Conservation (phyloP, 2,888 invertebrate genomes). For the Lycophotia porphyrea region DNA sequence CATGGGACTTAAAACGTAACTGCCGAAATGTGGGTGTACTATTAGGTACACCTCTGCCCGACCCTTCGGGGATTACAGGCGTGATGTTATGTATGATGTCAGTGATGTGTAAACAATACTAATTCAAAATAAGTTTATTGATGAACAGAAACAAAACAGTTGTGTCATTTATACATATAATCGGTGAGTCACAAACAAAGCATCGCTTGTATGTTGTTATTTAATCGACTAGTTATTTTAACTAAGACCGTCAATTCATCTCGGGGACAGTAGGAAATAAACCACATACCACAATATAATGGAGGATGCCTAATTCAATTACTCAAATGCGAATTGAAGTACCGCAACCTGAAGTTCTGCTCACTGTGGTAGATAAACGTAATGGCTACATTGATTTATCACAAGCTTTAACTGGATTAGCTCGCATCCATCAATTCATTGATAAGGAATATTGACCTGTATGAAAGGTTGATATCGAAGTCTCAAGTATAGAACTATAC, state of each 20-base stretch:
- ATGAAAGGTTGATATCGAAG: constrained; percentile 37
- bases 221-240: constrained; percentile 1
- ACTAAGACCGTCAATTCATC: constrained; percentile 9
- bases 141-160: too few species aligned
- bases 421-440: constrained; percentile 31
- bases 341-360: constrained; percentile 30
- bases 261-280: constrained; percentile 41
- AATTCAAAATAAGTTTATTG: too few species aligned
- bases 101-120: too few species aligned
- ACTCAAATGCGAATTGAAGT: constrained; percentile 60
- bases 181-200: too few species aligned
- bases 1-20: too few species aligned
- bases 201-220: too few species aligned
- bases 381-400: constrained; percentile 37
- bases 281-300: constrained; percentile 32
- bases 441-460: constrained; percentile 39
- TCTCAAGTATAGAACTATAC: constrained; percentile 18
- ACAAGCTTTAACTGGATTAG: constrained; percentile 35
- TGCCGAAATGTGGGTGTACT: too few species aligned
- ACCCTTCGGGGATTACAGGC: too few species aligned
- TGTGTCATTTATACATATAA: too few species aligned
- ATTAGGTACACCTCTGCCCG: too few species aligned
- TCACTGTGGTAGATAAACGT: constrained; percentile 43
- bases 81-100: too few species aligned
- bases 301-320: constrained; percentile 32